These are phyloP conservation scores for Noctua pronuba DNA, from an alignment of 2,888 invertebrate genomes.

Conservation along the genomic window DNA sequence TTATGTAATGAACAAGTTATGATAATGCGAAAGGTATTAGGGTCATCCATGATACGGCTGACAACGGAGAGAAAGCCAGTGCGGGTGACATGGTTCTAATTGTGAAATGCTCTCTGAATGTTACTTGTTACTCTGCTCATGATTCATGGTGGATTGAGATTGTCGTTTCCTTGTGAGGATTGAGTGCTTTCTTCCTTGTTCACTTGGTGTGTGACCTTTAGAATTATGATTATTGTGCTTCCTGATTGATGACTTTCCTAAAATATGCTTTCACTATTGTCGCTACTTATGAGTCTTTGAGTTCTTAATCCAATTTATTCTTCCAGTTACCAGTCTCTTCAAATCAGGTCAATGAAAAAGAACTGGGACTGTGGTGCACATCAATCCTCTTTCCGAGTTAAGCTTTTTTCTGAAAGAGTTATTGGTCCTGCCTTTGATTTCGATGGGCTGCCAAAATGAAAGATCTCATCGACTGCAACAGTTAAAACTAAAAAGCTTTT, in stretches of 20 bases:
- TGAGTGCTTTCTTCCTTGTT: conserved; percentile 30
- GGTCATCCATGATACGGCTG: conserved; percentile 60
- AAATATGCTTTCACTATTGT: neutral
- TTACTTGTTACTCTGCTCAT: conserved; percentile 44
- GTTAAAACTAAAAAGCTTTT: neutral
- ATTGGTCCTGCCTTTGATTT: neutral
- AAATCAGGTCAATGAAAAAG: neutral
- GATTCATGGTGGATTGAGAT: conserved; percentile 37
- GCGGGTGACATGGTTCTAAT: conserved; percentile 58
- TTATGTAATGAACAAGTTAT: conserved; percentile 67
- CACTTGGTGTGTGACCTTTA: neutral
- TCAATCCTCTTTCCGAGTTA: neutral
- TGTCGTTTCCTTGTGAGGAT: conserved; percentile 51
- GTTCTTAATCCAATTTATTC: neutral
- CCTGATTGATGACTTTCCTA: neutral
- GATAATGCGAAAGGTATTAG: conserved; percentile 64
- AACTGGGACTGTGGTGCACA: neutral
- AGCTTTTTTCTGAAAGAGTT: neutral
- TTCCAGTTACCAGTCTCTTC: neutral
- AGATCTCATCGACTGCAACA: neutral
- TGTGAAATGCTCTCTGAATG: conserved; percentile 62
- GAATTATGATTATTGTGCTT: neutral
- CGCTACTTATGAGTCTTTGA: neutral
- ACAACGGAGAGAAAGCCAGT: conserved; percentile 65
- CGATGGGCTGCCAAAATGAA: conserved; percentile 2